Conservation (phyloP, 2,797 vertebrate species). For the Etheostoma perlongum region DNA sequence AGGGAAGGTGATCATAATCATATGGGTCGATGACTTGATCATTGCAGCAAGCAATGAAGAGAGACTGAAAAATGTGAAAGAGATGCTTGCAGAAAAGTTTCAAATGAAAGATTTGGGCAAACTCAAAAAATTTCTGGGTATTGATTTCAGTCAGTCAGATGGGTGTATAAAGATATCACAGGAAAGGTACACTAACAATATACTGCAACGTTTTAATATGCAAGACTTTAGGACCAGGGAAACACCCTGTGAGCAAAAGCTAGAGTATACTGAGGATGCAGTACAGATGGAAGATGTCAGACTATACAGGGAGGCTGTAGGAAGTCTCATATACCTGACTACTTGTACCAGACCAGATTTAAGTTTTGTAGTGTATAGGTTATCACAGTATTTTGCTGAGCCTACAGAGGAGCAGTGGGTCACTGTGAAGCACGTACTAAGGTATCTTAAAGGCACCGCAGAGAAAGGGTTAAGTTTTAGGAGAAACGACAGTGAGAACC, state of each 20-base stretch:
- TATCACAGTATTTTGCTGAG: slow-evolving; percentile 33
- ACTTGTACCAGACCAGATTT: slow-evolving; percentile 28
- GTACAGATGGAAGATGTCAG: slow-evolving; percentile 14
- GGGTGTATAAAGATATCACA: too few relatives aligned
- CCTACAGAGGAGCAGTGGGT: slow-evolving; percentile 20
- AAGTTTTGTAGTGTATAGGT: too few relatives aligned
- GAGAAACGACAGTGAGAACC: too few relatives aligned
- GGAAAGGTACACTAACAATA: too few relatives aligned
- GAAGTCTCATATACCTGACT: slow-evolving; percentile 8
- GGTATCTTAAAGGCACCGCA: too few relatives aligned
- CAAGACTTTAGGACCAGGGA: slow-evolving; percentile 10
- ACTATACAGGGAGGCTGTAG: slow-evolving; percentile 38
- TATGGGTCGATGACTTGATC: neutral
- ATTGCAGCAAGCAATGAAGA: neutral
- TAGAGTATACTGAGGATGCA: slow-evolving; percentile 10
- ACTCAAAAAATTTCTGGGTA: neutral
- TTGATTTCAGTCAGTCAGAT: too few relatives aligned
- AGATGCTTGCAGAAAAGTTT: neutral
- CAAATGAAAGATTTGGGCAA: neutral
- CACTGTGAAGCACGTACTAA: too few relatives aligned
- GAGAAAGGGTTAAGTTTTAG: too few relatives aligned
- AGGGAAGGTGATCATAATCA: neutral
- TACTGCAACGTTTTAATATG: neutral
- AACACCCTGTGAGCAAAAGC: neutral
- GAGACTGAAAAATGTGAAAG: neutral